Base-by-base conservation (phyloP, 1,140 invertebrate species). In the Anastrepha obliqua region DNA sequence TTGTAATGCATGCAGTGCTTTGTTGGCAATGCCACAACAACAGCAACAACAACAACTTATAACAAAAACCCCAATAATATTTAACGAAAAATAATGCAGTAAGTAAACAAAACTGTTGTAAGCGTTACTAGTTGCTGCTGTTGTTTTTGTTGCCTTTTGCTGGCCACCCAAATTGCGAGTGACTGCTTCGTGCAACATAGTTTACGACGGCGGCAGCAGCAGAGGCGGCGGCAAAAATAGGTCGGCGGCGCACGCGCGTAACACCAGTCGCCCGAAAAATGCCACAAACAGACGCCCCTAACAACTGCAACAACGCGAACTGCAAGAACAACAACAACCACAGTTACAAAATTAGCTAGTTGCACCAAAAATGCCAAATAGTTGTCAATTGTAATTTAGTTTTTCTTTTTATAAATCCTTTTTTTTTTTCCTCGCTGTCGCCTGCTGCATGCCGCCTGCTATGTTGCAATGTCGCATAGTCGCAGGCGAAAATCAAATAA, bases 381-480 rank as follows among this genome's bases (percentile, higher is more conserved):
- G 47, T 81, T 81, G 74, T 81, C 74, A 81, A 55, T 29, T 81
- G 74, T 42, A 81, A 55, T 55, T 81, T 55, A 11, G 47, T 4
- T 20, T 81, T 81, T 55, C 7, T 81, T 81, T 44, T 81, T 55
- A 15, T 17, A 17, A 17, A 47, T 17, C 20, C n/a, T 55, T 29
- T 78, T 1, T 4, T 70, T 44, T 67, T 4, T 55, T 55, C 0
- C 8, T 20, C n/a, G 15, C 15, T 62, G 8, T 62, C 15, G 60
- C 60, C 20, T 42, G 67, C 42, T 74, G 15, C 15, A 74, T 74
- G 74, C 17, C 44, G 74, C 74, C 47, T 47, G 74, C 20, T 29
- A 81, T 81, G 74, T 81, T 81, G 74, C 74, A 81, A 81, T 81
- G 74, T 81, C 74, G 74, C 47, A 55, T 81, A 55, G 74, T n/a